Evolutionary conservation across 1,140 invertebrate genomes (phyloP), one percentile per base, ranked within the genome.

Genomic region (Nasonia longicornis): DNA sequence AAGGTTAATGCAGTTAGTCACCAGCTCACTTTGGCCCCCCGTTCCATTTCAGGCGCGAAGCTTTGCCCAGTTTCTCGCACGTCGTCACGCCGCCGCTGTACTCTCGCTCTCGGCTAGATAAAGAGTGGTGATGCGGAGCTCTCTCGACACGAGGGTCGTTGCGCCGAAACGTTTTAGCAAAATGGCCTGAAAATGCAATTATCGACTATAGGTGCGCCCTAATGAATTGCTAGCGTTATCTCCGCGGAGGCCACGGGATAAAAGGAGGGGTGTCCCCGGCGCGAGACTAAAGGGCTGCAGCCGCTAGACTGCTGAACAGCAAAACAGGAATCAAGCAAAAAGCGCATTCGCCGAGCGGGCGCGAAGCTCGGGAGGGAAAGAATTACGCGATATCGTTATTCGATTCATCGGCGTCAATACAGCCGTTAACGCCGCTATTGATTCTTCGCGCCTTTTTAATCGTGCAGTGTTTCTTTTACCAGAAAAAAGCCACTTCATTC

Each of bases 171-270:
- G 52, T 58, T 58, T 58, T 58, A 58, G 52, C 16, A 58, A 58
- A 58, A 58, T 58, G 52, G 52, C 20, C 52, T 58, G 52, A 58
- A 58, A 58, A 58, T 58, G 52, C 52, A 58, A 58, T 58, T 58
- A 58, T 58, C 52, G 52, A 58, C 52, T 58, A n/a, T 58, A 58
- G 52, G 52, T 58, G 52, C 52, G 52, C 52, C 52, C 16, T 58
- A 58, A 58, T 58, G 20, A 58, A 58, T 58, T 58, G 52, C 52
- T 58, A 58, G 52, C 52, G 52, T 58, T 58, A 58, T 58, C 52
- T 58, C 2, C 20, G 16, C 20, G 20, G 52, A 58, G 31, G 31
- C 31, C n/a, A 14, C 45, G 45, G 16, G 52, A 58, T 58, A 58
- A 58, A 58, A 58, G 52, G 52, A 20, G 52, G 52, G 52, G 16